Base-by-base conservation (phyloP, 2,113 vertebrate species). In the Sinosuthora webbiana region DNA sequence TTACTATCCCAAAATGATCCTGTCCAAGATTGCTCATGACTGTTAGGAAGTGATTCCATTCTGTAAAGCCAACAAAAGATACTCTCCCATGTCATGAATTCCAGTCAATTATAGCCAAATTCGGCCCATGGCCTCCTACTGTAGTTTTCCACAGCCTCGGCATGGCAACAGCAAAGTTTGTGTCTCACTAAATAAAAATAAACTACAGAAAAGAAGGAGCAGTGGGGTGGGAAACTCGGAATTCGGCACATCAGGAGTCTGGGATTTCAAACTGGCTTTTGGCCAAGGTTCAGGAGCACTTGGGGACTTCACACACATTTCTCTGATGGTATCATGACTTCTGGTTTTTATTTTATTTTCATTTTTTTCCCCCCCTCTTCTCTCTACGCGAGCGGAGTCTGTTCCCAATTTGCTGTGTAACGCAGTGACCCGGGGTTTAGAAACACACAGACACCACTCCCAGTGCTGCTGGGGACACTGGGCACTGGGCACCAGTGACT, bases 21-120 rank as follows among this genome's bases (percentile, higher is more conserved):
- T 19, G 60, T 78, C 88, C 71, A 87, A 59, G 88, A 52, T 52
- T 44, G 60, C 76, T 86, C 52, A 63, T 74, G 92, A 74, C 79
- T 44, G 24, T 81, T 64, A 63, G 94, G 90, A 93, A 96, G 90
- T 81, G 77, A 93, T 95, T 96, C 95, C 86, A 90, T 89, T 71
- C 73, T 52, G n/a, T 62, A 57, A 87, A 84, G 90, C 90, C 90
- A 95, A 78, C 85, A 92, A 81, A 93, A 89, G 92, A 76, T 39
- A 88, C 41, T 88, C 41, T 88, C 57, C 41, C 41, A 5, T 22
- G 88, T 95, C 95, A 95, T 25, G 83, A 93, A 84, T 95, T 90
- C 94, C 80, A 90, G 83, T 75, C 68, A 88, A 53, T 91, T 71
- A 92, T 9, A 50, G 80, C 93, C 91, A 91, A 73, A 81, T 69